Base-by-base conservation (phyloP, 2,888 invertebrate species). In the Agrochola lychnidis region DNA sequence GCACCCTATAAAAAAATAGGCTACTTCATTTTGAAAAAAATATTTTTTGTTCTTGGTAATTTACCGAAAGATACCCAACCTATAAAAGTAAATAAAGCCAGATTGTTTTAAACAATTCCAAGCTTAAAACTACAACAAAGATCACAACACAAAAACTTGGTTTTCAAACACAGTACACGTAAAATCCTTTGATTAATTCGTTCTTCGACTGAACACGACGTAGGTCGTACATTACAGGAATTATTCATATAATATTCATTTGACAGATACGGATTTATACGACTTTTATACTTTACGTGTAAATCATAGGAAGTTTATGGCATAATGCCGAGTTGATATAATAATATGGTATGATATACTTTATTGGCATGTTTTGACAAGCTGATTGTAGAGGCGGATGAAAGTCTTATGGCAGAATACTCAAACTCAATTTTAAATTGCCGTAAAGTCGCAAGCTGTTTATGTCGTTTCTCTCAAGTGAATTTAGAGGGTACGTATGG, bases 191-290 rank as follows among this genome's bases (percentile, higher is more conserved):
- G 70, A 76, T 82, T 48, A 69, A 82, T 71, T 76, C 80, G 36
- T 59, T 63, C 66, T 72, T 67, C 73, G 59, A 51, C 16, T 30
- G 72, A 71, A 61, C 48, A 61, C 67, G 62, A 51, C 59, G 66
- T 42, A 62, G 63, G 56, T 83, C 73, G 78, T 79, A 78, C 73
- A 71, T 74, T 56, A 75, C 66, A 42, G 14, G 75, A 79, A 79
- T 83, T 72, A 83, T 84, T 80, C 84, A 81, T 78, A 70, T 59
- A 68, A 53, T 68, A 81, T 82, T 84, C 69, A 73, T 80, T 76
- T 76, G 78, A 81, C 71, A 76, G 78, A 45, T 66, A 68, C n/a
- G 40, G 72, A 81, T 83, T 83, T 81, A 84, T 83, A 40, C 16
- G 84, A 66, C 72, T 78, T 84, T 84, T 78, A 84, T 78, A 73